phyloP scores from a whole-genome alignment of 2,113 vertebrate genomes.

The Proterorhinus semilunaris region DNA sequence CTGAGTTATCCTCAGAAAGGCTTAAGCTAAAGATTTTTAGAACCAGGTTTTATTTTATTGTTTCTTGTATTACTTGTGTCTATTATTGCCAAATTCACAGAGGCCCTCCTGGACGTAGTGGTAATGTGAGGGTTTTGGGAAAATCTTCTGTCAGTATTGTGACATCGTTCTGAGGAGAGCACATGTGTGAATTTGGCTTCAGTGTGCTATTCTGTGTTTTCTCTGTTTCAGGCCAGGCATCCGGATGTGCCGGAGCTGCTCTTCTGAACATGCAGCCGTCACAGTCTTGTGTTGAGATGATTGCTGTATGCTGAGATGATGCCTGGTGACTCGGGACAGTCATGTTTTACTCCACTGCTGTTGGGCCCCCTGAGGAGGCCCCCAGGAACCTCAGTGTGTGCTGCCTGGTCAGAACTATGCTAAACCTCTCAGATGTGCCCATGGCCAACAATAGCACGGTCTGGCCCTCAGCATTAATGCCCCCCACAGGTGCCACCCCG shows the following conservation, averaged over 20 bases:
- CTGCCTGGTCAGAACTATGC: conserved; percentile 56
- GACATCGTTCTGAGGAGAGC: no score
- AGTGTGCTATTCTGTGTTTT: neutral
- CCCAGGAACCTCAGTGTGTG: conserved; percentile 73
- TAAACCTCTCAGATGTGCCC: conserved; percentile 72
- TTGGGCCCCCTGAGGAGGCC: conserved; percentile 73
- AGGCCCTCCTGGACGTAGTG: no score
- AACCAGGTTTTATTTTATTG: no score
- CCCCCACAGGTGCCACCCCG: conserved; percentile 65
- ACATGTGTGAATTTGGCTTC: neutral
- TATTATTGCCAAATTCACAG: no score
- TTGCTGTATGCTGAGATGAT: conserved; percentile 50
- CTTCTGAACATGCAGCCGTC: conserved; percentile 8
- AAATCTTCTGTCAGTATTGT: no score
- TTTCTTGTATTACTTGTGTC: no score
- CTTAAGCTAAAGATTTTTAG: no score
- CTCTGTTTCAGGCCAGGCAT: conserved; percentile 10
- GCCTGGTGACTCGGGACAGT: conserved; percentile 53
- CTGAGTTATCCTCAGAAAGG: no score
- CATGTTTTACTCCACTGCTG: conserved; percentile 82
- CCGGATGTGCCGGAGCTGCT: conserved; percentile 18
- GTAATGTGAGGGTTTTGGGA: no score
- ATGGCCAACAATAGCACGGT: conserved; percentile 59
- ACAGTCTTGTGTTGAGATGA: conserved; percentile 17
- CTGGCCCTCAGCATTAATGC: conserved; percentile 62